Conservation (phyloP, 2,797 vertebrate genomes). For the Spinibarbus caldwelli region DNA sequence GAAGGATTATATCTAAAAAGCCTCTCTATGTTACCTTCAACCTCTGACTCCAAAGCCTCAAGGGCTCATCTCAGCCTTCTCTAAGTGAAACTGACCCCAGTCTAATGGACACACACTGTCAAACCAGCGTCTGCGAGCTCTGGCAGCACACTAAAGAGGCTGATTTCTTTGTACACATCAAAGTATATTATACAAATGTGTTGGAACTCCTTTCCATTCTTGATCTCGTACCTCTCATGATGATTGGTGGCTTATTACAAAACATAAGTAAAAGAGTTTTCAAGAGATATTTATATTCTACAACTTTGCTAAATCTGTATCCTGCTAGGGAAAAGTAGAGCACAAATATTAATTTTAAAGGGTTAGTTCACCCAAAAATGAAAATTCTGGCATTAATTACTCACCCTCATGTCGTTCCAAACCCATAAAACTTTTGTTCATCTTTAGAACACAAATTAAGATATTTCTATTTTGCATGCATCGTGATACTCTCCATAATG, state of each 20-base stretch:
- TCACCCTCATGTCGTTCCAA: no score
- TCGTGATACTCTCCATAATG: no score
- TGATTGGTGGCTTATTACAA: conserved; percentile 28
- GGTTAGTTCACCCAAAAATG: no score
- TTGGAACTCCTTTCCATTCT: conserved; percentile 20
- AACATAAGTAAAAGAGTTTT: not conserved
- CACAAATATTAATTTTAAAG: not conserved
- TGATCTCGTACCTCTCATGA: not conserved
- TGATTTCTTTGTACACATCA: conserved; percentile 47
- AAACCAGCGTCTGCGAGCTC: conserved; percentile 19
- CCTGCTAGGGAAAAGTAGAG: not conserved
- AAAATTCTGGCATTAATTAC: no score
- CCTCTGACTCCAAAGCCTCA: conserved; percentile 63
- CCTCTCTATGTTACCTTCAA: conserved; percentile 75
- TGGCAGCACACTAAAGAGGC: conserved; percentile 26
- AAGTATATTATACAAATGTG: conserved; percentile 33
- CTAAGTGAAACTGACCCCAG: conserved; percentile 55
- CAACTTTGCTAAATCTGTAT: not conserved
- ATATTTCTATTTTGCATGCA: no score
- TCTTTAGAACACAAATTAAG: no score
- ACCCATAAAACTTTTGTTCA: no score
- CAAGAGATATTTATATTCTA: not conserved
- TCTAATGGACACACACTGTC: conserved; percentile 47
- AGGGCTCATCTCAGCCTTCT: conserved; percentile 47
- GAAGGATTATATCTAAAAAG: conserved; percentile 61